phyloP scores from a whole-genome alignment of 2,113 vertebrate species.

The Zosterops pallidus region DNA sequence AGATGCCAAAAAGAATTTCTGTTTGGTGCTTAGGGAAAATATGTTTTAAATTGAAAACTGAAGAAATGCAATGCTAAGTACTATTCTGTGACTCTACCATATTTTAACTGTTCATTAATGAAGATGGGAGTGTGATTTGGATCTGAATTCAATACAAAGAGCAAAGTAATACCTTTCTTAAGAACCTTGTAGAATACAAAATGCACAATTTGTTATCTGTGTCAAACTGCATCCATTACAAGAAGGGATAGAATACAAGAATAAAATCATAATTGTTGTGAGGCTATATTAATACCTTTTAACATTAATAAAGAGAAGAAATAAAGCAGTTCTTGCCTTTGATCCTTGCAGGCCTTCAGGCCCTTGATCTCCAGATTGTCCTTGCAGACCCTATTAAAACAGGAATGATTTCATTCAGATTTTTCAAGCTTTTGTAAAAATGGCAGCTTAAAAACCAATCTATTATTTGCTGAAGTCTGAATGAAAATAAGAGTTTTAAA shows the following conservation, averaged over 20 bases:
- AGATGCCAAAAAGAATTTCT: not conserved
- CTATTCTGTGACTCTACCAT: not conserved
- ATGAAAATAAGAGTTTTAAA: not conserved
- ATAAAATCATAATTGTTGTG: not conserved
- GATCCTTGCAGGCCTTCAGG: slow-evolving; percentile 83
- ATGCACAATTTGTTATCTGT: not conserved
- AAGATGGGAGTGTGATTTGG: not conserved
- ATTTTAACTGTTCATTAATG: not conserved
- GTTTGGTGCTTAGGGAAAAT: not conserved
- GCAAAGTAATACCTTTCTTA: not conserved
- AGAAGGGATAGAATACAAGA: not conserved
- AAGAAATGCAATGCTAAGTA: not conserved
- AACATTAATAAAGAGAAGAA: not conserved
- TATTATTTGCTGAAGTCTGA: not conserved
- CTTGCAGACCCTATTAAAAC: slow-evolving; percentile 81
- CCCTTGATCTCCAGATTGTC: slow-evolving; percentile 85
- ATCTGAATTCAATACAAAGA: not conserved
- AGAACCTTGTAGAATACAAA: not conserved
- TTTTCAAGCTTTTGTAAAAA: not conserved
- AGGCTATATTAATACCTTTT: not conserved
- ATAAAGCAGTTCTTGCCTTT: slow-evolving; percentile 73
- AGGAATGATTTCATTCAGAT: slow-evolving; percentile 1
- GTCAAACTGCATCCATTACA: not conserved
- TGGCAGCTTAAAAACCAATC: not conserved
- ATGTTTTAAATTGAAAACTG: not conserved